Evolutionary conservation across 2,888 invertebrate genomes (phyloP), one percentile per base, ranked within the genome.

Genomic region (Lasioglossum vierecki): DNA sequence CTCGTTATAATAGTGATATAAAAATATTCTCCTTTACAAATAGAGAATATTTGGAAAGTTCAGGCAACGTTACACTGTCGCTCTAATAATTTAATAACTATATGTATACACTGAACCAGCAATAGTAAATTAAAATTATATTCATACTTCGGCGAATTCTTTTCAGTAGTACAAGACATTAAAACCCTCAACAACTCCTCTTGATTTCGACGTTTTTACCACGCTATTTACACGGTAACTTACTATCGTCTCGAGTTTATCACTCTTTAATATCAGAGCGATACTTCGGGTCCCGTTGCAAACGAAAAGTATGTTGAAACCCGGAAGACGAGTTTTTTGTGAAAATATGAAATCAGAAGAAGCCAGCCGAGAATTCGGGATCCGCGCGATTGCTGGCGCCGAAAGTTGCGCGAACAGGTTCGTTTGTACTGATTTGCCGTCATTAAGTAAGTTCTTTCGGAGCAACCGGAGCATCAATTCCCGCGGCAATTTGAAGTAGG

Each of bases 401-500:
- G 80, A 76, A 78, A 71, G 76, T 80, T 79, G 86, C 76, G 85
- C 79, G 85, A 85, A 85, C 84, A 80, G 81, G 85, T 88, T 82
- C 79, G 83, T 89, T 86, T 84, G 80, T 83, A 77, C 82, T 49
- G 85, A 74, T 90, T 68, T 80, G 82, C 87, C 85, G 89, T 90
- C 89, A 83, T 89, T 90, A 89, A 80, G 82, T 87, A 73, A 79
- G 76, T 78, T 84, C 82, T 77, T 86, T 76, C 80, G 86, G 49
- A 78, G 87, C 83, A 83, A 88, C 83, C 88, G 88, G 86, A 70
- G 86, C 84, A 84, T 79, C 84, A 84, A 83, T 90, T 90, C 89
- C 89, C 73, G 80, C 70, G 89, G 90, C 89, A 90, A 90, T 90
- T 89, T 88, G 85, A 87, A 88, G 86, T 91, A 90, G 89, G 88